A percentile compares a stretch with the other conserved stretches of the same genome.
phyloP scores from a whole-genome alignment of 2,797 vertebrate genomes.

The Malurus splendens region DNA sequence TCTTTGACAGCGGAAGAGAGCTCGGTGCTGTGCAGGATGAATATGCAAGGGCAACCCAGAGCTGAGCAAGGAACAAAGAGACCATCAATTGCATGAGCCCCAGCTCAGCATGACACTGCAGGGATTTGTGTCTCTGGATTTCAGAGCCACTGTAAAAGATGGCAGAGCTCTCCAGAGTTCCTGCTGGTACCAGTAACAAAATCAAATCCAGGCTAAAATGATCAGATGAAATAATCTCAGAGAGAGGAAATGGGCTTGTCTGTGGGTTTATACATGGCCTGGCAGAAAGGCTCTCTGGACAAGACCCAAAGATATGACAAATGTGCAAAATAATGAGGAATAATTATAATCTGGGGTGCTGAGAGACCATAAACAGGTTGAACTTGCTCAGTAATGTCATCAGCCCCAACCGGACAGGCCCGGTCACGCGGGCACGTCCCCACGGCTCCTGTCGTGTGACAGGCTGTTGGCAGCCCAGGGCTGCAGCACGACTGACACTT shows the following conservation, averaged over 20 bases:
- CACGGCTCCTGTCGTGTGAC: not conserved
- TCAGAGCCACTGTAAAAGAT: conserved; percentile 9
- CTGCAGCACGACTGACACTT: not conserved
- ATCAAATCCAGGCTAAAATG: not conserved
- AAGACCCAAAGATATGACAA: conserved; percentile 45
- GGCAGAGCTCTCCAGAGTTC: not conserved
- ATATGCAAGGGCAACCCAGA: not conserved
- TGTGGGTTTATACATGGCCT: not conserved
- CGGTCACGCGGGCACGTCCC: not conserved
- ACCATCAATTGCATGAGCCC: not conserved
- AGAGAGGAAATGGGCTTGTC: not conserved
- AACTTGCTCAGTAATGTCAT: conserved; percentile 28
- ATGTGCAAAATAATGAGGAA: conserved; percentile 17
- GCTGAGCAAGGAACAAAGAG: conserved; percentile 1
- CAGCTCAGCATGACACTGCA: not conserved
- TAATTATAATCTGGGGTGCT: conserved; percentile 28
- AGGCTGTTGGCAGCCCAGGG: not conserved
- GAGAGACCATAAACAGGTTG: conserved; percentile 25
- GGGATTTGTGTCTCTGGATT: not conserved
- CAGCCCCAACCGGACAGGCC: not conserved
- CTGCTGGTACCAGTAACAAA: not conserved
- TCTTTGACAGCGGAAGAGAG: not conserved
- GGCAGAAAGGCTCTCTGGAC: not conserved
- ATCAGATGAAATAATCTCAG: not conserved
- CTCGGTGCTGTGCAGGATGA: not conserved